Evolutionary conservation across 92 coral and sea anemone genomes (phyloP).

Genomic region (Umimayanthus chanpuru): DNA sequence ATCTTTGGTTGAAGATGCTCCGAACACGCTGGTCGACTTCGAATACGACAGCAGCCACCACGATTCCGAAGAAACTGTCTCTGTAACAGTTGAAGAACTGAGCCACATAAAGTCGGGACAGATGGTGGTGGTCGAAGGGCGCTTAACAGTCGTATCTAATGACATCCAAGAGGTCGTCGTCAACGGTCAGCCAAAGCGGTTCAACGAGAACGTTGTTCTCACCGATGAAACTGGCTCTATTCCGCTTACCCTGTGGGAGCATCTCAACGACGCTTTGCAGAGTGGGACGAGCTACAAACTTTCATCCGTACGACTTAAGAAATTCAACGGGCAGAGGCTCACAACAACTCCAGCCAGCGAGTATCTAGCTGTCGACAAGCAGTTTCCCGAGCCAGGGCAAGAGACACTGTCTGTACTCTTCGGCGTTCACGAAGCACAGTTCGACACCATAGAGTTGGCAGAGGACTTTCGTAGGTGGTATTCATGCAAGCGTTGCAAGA

Average conservation of each 20-base stretch:
- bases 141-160: not conserved
- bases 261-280: not conserved
- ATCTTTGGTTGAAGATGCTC: not conserved
- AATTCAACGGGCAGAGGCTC: not conserved
- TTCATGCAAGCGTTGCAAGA: not conserved
- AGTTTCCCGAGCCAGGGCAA: slow-evolving; percentile 8
- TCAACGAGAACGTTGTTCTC: not conserved
- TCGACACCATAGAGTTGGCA: not conserved
- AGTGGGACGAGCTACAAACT: too few species aligned
- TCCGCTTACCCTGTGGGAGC: slow-evolving; percentile 22
- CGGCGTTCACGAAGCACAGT: not conserved
- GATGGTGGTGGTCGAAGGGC: not conserved
- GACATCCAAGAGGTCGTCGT: not conserved
- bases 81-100: not conserved
- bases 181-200: not conserved
- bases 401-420: not conserved
- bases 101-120: slow-evolving; percentile 2
- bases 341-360: slow-evolving; percentile 11
- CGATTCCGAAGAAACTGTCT: not conserved
- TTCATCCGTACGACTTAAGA: not conserved
- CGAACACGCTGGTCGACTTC: not conserved
- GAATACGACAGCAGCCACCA: not conserved
- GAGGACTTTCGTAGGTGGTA: not conserved
- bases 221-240: too few species aligned
- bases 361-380: not conserved